Evolutionary conservation across 2,888 invertebrate species (phyloP).

Genomic region (Drosophila prostipennis): DNA sequence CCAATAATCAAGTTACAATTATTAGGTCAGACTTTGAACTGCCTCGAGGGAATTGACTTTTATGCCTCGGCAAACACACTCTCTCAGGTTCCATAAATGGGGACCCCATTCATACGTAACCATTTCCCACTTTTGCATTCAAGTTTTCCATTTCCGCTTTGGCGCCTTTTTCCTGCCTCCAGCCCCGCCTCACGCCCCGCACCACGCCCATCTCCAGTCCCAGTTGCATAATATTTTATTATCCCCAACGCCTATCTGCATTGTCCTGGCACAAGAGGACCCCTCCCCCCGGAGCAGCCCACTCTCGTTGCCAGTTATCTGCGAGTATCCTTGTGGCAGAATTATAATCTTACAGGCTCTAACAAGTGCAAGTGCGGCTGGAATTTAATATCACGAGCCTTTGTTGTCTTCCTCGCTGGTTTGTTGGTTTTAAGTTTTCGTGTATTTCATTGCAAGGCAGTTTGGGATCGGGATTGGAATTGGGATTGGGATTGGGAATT

Average conservation of each 20-base stretch:
- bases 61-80: constrained; percentile 10
- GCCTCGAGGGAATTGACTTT: constrained; percentile 34
- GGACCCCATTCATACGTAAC: constrained; percentile 11
- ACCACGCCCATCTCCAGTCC: constrained; percentile 48
- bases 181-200: constrained; percentile 4
- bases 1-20: constrained; percentile 34
- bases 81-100: constrained; percentile 3
- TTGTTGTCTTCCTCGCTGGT: constrained; percentile 46
- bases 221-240: constrained; percentile 74
- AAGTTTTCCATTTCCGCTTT: constrained; percentile 46
- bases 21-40: constrained; percentile 42
- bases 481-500: constrained; percentile 37
- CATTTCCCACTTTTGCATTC: constrained; percentile 37
- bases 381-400: constrained; percentile 64
- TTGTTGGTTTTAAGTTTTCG: constrained; percentile 69
- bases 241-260: constrained; percentile 52
- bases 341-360: constrained; percentile 49
- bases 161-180: constrained; percentile 43
- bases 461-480: constrained; percentile 19
- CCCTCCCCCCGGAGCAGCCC: constrained; percentile 2
- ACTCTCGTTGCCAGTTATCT: constrained; percentile 26
- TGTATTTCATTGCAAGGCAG: constrained; percentile 61
- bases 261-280: constrained; percentile 40
- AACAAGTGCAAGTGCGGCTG: constrained; percentile 66
- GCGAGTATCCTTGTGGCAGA: constrained; percentile 26